phyloP scores from a whole-genome alignment of 2,113 vertebrate genomes.

The Melanerpes formicivorus region DNA sequence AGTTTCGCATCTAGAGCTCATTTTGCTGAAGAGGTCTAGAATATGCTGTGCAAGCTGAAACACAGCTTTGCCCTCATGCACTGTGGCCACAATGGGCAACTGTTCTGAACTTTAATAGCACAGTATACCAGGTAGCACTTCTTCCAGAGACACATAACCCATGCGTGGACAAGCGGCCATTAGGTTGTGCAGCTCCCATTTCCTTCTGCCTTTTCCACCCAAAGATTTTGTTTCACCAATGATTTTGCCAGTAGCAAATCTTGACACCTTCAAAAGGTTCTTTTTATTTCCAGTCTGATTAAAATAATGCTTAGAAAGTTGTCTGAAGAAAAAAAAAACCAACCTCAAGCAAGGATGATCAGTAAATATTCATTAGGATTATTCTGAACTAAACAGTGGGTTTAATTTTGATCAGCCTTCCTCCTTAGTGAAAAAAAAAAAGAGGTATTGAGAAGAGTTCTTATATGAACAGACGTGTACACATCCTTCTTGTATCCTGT shows the following conservation, averaged over 20 bases:
- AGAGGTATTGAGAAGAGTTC: not conserved
- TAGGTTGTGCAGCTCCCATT: not conserved
- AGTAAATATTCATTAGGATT: not conserved
- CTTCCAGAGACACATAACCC: not conserved
- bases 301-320: not conserved
- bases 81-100: not conserved
- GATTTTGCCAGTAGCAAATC: not conserved
- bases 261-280: not conserved
- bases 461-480: not conserved
- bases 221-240: not conserved
- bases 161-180: fast-evolving
- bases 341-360: not conserved
- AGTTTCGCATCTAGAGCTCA: not conserved
- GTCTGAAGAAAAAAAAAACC: not conserved
- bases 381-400: not conserved
- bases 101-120: not conserved
- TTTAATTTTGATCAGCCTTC: not conserved
- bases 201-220: not conserved
- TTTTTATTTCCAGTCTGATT: not conserved
- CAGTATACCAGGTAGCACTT: not conserved
- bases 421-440: not conserved
- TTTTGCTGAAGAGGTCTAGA: not conserved
- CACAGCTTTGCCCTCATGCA: not conserved
- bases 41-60: not conserved
- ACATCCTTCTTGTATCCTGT: not conserved